Percentiles rank a stretch among this genome's conserved stretches.
These are phyloP conservation scores for Leucophenga maculata DNA, from an alignment of 2,888 invertebrate genomes.

Conservation along the genomic window DNA sequence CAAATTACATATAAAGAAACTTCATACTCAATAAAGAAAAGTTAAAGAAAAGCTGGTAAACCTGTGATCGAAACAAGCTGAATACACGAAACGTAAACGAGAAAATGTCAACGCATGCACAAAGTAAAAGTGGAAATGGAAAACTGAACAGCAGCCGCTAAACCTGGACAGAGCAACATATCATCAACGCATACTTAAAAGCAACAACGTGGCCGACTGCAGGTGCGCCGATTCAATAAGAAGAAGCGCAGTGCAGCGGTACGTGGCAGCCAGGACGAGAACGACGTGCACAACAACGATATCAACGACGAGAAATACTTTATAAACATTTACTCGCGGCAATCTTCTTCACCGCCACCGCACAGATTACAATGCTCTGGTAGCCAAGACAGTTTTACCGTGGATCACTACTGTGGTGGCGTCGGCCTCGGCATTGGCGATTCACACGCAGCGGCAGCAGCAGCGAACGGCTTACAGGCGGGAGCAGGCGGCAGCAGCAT, in stretches of 20 bases:
- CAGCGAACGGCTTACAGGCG: constrained; percentile 42
- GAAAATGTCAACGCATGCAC: neutral
- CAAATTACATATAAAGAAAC: constrained; percentile 17
- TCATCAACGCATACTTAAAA: neutral
- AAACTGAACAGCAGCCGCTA: neutral
- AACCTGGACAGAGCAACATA: neutral
- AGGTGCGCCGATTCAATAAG: too few species aligned
- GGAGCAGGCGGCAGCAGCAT: constrained; percentile 40
- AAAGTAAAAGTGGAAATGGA: constrained; percentile 29
- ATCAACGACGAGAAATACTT: constrained; percentile 30
- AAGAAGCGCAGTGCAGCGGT: neutral
- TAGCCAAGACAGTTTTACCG: constrained; percentile 74
- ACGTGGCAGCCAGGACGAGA: neutral
- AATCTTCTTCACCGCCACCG: constrained; percentile 73
- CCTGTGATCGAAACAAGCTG: constrained; percentile 39
- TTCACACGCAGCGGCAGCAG: constrained; percentile 57
- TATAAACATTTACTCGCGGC: constrained; percentile 72
- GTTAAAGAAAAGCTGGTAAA: constrained; percentile 21
- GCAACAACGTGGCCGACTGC: too few species aligned
- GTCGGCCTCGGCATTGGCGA: constrained; percentile 56
- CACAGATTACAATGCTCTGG: constrained; percentile 73
- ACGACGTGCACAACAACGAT: neutral
- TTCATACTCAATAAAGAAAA: constrained; percentile 10
- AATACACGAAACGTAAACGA: constrained; percentile 21
- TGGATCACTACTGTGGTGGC: constrained; percentile 73